Percentiles rank a stretch among this genome's conserved stretches.
These are phyloP conservation scores for Cheumatopsyche charites DNA, from an alignment of 1,140 invertebrate species.

Conservation along the genomic window DNA sequence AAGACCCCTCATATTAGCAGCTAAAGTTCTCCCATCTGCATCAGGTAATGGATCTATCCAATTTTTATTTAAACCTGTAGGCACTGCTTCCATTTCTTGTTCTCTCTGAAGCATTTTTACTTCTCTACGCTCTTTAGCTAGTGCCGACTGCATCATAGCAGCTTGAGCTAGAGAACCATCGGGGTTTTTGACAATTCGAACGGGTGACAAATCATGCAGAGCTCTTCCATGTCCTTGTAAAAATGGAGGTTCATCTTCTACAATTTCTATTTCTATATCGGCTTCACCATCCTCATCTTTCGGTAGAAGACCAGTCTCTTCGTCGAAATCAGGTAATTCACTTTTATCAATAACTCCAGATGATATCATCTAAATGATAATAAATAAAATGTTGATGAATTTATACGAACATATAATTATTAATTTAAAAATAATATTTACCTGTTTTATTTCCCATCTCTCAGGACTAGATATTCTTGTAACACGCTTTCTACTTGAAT, in stretches of 20 bases:
- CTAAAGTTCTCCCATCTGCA: conserved; percentile 70
- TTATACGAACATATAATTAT: conserved; percentile 1
- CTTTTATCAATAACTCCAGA: conserved; percentile 84
- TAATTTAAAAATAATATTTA: conserved; percentile 43
- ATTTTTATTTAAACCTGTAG: conserved; percentile 85
- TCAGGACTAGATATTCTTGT: conserved; percentile 96
- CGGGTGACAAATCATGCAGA: conserved; percentile 91
- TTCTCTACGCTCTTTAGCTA: conserved; percentile 96
- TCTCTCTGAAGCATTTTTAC: conserved; percentile 91
- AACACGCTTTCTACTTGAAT: conserved; percentile 78
- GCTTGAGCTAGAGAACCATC: conserved; percentile 97
- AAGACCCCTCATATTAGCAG: conserved; percentile 82
- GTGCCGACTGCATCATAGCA: conserved; percentile 98
- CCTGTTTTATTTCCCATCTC: conserved; percentile 85
- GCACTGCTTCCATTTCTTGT: conserved; percentile 86
- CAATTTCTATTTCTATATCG: conserved; percentile 98
- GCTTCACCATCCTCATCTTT: conserved; percentile 94
- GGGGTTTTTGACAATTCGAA: conserved; percentile 98
- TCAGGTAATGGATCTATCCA: conserved; percentile 97
- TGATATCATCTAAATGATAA: conserved; percentile 73
- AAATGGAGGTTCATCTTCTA: conserved; percentile 98
- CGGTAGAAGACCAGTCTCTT: conserved; percentile 84
- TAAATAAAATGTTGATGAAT: too few relatives aligned
- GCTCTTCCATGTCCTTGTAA: conserved; percentile 88
- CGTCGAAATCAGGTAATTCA: conserved; percentile 91